Evolutionary conservation across 2,888 invertebrate species (phyloP).

Genomic region (Orchestes rusci): DNA sequence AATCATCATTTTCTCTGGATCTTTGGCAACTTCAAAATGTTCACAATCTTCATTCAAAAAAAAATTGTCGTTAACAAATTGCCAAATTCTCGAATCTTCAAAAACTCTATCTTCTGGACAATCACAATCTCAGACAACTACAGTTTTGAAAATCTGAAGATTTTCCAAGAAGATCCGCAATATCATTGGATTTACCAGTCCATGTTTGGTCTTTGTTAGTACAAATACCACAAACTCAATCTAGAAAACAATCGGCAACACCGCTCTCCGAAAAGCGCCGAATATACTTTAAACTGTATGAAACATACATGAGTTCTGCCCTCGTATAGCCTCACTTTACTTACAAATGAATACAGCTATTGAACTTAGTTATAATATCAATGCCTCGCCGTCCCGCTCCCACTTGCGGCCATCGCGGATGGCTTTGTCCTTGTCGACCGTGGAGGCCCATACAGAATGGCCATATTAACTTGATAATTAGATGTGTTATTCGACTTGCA

Average conservation of each 20-base stretch:
- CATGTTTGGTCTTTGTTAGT: too few relatives aligned
- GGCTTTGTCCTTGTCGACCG: slow-evolving; percentile 36
- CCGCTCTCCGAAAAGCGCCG: slow-evolving; percentile 22
- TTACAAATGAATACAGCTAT: slow-evolving; percentile 67
- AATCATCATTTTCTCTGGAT: too few relatives aligned
- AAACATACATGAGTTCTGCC: slow-evolving; percentile 53
- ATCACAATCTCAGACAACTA: too few relatives aligned
- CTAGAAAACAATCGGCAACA: slow-evolving; percentile 13
- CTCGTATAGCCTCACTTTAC: slow-evolving; percentile 48
- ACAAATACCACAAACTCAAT: too few relatives aligned
- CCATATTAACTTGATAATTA: slow-evolving; percentile 89
- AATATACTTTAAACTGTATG: slow-evolving; percentile 52
- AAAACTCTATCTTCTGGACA: too few relatives aligned
- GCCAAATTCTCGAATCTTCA: too few relatives aligned
- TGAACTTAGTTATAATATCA: slow-evolving; percentile 66
- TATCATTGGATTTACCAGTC: too few relatives aligned
- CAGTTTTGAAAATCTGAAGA: too few relatives aligned
- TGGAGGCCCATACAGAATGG: slow-evolving; percentile 60
- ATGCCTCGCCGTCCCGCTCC: slow-evolving; percentile 47
- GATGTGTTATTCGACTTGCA: slow-evolving; percentile 85
- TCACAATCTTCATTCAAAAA: too few relatives aligned
- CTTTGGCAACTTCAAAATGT: too few relatives aligned
- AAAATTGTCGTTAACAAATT: too few relatives aligned
- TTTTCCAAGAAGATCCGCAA: too few relatives aligned
- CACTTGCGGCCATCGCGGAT: slow-evolving; percentile 25